Conservation (phyloP, 2,797 vertebrate genomes). For the Tadarida brasiliensis region DNA sequence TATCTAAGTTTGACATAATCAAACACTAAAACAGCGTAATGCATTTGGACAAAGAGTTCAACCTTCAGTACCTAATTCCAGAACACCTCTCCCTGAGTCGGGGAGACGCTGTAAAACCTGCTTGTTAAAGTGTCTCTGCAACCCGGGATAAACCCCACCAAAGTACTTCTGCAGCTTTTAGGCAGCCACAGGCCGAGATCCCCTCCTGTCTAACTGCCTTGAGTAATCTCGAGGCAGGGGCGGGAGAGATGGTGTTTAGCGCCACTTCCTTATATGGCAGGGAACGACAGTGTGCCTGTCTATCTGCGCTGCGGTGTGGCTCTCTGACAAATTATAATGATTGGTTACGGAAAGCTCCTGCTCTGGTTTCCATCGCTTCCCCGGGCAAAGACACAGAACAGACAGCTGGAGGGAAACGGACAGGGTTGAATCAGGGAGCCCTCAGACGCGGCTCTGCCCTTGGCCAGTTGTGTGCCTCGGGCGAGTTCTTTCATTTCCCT, state of each 20-base stretch:
- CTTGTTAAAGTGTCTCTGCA: slow-evolving; percentile 40
- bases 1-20: background rate
- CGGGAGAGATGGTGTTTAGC: slow-evolving; percentile 31
- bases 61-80: slow-evolving; percentile 27
- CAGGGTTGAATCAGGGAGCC: background rate
- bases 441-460: background rate
- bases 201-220: background rate
- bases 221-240: slow-evolving; percentile 19
- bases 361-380: slow-evolving; percentile 61
- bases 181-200: background rate
- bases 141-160: background rate
- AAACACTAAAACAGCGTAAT: background rate
- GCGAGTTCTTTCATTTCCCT: background rate
- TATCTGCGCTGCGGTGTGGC: slow-evolving; percentile 55
- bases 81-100: background rate
- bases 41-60: background rate
- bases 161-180: background rate
- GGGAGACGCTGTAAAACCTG: background rate
- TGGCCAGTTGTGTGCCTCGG: slow-evolving; percentile 2
- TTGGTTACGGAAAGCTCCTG: slow-evolving; percentile 72
- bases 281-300: slow-evolving; percentile 60
- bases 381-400: slow-evolving; percentile 57
- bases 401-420: slow-evolving; percentile 26
- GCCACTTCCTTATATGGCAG: slow-evolving; percentile 77
- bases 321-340: slow-evolving; percentile 72